These are phyloP conservation scores for Sebastes miniatus DNA, from an alignment of 2,797 vertebrate species.

Conservation along the genomic window DNA sequence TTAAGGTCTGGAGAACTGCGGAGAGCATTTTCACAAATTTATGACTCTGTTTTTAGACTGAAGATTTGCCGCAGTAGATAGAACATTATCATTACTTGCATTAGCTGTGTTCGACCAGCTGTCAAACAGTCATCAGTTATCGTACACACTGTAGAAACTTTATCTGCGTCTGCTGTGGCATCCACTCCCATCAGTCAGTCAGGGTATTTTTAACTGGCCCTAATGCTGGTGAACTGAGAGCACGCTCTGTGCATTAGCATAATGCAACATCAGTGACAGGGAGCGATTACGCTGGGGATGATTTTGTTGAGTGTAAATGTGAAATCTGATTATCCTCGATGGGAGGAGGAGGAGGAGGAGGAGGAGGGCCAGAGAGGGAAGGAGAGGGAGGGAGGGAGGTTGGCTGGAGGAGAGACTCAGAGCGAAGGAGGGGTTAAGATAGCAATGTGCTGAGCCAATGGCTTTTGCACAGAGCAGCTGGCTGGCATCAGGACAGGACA, in stretches of 20 bases:
- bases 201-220: constrained; percentile 61
- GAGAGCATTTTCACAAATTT: background rate
- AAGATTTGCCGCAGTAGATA: too few relatives aligned
- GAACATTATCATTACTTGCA: background rate
- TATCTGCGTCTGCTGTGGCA: constrained; percentile 3
- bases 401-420: constrained; percentile 49
- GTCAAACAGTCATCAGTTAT: background rate
- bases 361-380: constrained; percentile 34
- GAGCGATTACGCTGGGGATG: constrained; percentile 75
- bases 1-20: background rate
- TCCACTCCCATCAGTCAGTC: constrained; percentile 13
- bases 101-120: background rate
- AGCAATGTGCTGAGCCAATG: constrained; percentile 79
- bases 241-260: constrained; percentile 60
- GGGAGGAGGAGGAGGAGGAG: constrained; percentile 35
- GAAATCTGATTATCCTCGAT: constrained; percentile 82
- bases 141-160: background rate
- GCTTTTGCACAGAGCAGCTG: constrained; percentile 76
- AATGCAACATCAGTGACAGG: constrained; percentile 66
- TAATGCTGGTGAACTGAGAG: constrained; percentile 56
- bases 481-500: constrained; percentile 71
- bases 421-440: constrained; percentile 66
- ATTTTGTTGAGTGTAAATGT: constrained; percentile 81
- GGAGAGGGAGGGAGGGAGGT: constrained; percentile 15
- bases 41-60: background rate